phyloP scores from a whole-genome alignment of 1,140 invertebrate species.

The Drosophila pseudoobscura region DNA sequence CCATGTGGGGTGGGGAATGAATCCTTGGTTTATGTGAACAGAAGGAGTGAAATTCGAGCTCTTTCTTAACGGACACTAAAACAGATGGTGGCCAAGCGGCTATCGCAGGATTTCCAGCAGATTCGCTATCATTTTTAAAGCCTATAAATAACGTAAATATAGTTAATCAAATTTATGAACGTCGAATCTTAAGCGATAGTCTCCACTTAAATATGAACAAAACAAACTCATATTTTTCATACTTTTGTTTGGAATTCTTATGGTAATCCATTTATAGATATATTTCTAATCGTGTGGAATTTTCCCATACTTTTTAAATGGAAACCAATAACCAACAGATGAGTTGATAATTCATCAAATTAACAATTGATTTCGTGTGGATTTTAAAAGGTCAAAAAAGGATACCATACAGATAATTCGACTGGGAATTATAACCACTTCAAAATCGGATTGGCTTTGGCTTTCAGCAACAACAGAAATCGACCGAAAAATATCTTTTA shows the following conservation, averaged over 20 bases:
- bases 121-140: too few relatives aligned
- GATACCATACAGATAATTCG: slow-evolving; percentile 17
- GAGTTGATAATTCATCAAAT: slow-evolving; percentile 8
- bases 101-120: too few relatives aligned
- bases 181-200: too few relatives aligned
- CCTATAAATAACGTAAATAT: background rate
- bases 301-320: too few relatives aligned
- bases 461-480: slow-evolving; percentile 54
- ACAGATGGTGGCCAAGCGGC: background rate
- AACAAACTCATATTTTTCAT: too few relatives aligned
- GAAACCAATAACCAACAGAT: background rate
- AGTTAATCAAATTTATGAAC: too few relatives aligned
- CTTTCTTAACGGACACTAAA: background rate
- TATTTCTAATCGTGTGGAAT: too few relatives aligned
- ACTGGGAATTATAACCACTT: slow-evolving; percentile 20
- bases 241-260: too few relatives aligned
- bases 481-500: slow-evolving; percentile 66
- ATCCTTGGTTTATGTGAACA: slow-evolving; percentile 21
- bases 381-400: background rate
- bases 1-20: background rate
- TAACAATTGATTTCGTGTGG: slow-evolving; percentile 11
- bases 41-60: slow-evolving; percentile 18
- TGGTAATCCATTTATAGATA: too few relatives aligned
- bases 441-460: slow-evolving; percentile 51
- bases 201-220: background rate